A percentile compares a stretch with the other conserved stretches of the same genome.
These are phyloP conservation scores for Dipodomys merriami DNA, from an alignment of 2,113 vertebrate species.

Conservation along the genomic window DNA sequence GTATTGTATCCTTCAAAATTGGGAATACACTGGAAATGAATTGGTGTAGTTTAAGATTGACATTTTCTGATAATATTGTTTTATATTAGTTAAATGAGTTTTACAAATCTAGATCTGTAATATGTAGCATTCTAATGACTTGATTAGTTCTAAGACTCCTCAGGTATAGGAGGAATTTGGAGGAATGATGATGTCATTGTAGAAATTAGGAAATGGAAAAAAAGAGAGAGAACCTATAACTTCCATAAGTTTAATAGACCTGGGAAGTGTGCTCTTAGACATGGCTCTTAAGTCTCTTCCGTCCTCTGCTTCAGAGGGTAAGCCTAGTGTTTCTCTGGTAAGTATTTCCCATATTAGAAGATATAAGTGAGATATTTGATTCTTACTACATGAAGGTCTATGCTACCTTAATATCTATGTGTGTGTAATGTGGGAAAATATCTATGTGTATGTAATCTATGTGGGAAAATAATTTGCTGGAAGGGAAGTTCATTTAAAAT, in stretches of 20 bases:
- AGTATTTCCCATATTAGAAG: neutral
- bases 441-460: neutral
- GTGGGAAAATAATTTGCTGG: neutral
- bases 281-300: neutral
- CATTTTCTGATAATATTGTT: neutral
- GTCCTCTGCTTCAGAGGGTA: rapidly evolving
- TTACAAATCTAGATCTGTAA: neutral
- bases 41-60: constrained; percentile 4
- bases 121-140: neutral
- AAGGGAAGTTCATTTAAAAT: constrained; percentile 5
- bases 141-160: neutral
- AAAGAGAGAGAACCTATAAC: neutral
- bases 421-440: neutral
- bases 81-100: neutral
- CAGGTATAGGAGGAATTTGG: too few relatives aligned
- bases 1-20: neutral
- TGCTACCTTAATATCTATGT: neutral
- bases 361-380: neutral
- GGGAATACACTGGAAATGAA: neutral
- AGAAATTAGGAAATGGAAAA: neutral
- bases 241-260: neutral
- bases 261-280: neutral
- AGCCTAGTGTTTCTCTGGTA: neutral
- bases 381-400: neutral
- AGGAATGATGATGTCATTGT: neutral